Base-by-base conservation (phyloP, 1,140 invertebrate species). In the Druon quercuslanigerum region DNA sequence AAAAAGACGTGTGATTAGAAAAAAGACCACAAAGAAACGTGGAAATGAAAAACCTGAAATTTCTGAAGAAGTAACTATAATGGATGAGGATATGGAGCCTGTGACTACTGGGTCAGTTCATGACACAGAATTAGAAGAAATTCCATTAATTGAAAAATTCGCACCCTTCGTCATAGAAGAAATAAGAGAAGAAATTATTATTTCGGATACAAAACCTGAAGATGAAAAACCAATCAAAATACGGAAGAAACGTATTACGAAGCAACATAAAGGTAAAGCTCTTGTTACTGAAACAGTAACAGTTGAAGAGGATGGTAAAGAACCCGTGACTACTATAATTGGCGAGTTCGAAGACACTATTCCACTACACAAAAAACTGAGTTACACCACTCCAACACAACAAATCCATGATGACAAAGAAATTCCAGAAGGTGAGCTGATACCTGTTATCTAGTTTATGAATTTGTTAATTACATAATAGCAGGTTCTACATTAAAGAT, bases 321-420 rank as follows among this genome's bases (percentile, higher is more conserved):
- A 70, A 52, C 83, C 85, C 4, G 78, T 81, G 12, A 79, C 72
- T 0, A 57, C 84, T 11, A 79, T 90, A 7, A 87, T 91, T 70
- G 90, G 92, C 84, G 71, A 87, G 13, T 87, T 84, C 0, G 77
- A 82, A 77, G 77, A 86, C 50, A 76, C 84, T 19, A 72, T 78
- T 51, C 57, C 76, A 12, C 73, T 78, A 13, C 76, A 20, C 54
- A 74, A 50, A 57, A 75, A 72, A 76, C 79, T n/a, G 81, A 84
- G 50, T 77, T 79, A 46, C 60, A 46, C 8, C n/a, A 66, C 60
- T 66, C 40, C 60, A 66, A 60, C 57, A 60, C 57, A 11, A 60
- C 60, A 66, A 66, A 66, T 66, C 60, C 60, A 66, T 66, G 60
- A 40, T 66, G 60, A 66, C 60, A 66, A 66, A 40, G 12, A 66